Conservation (phyloP, 2,888 invertebrate genomes). For the Heliothis peltigera region DNA sequence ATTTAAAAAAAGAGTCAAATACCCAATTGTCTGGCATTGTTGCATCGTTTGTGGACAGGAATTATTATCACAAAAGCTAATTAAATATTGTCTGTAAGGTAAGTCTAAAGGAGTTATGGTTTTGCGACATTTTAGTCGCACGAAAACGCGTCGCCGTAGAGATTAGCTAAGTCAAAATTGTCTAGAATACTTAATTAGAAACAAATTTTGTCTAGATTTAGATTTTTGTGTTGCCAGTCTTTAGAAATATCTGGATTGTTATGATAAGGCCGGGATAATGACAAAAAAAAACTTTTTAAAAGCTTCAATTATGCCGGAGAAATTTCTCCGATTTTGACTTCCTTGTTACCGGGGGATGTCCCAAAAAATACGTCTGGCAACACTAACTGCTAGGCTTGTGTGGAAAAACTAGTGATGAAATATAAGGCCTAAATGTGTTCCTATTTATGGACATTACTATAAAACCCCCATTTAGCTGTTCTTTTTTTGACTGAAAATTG, state of each 20-base stretch:
- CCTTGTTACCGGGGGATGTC: background rate
- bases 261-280: no score
- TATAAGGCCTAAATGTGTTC: conserved; percentile 59
- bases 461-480: conserved; percentile 17
- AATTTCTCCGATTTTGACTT: no score
- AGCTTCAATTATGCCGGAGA: no score
- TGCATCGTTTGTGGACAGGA: no score
- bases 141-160: background rate
- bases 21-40: no score
- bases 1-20: no score
- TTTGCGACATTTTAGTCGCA: background rate
- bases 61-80: no score
- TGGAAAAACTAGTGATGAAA: conserved; percentile 44
- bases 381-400: conserved; percentile 44
- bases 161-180: conserved; percentile 40
- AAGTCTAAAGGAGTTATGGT: conserved; percentile 2
- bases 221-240: conserved; percentile 25
- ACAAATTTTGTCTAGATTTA: conserved; percentile 40
- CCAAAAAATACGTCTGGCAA: background rate
- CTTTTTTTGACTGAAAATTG: background rate
- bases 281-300: no score
- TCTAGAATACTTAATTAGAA: conserved; percentile 22
- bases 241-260: background rate
- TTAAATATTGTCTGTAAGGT: background rate
- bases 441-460: conserved; percentile 33